Evolutionary conservation across 64 coral and sea anemone genomes (phyloP), one percentile per base, ranked within the genome.

Genomic region (Actinia equina): DNA sequence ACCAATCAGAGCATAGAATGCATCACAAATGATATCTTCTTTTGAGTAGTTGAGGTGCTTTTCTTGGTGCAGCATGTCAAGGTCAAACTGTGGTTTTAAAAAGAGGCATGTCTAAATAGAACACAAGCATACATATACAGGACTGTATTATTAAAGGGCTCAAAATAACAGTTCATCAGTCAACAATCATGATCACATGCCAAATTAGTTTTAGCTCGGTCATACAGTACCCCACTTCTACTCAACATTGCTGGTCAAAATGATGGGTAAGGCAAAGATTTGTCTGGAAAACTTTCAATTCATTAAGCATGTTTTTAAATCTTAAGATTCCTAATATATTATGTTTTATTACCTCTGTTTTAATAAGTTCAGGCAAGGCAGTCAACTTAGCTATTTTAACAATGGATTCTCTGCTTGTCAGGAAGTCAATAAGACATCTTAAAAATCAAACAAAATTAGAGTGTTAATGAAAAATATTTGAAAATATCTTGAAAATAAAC

Each of bases 1-100:
- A 59, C 87, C 95, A 87, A 98, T 86, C 61, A 98, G 89, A 45
- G 95, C 90, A 83, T 94, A 87, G 22, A 98, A 98, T n/a, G 92
- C 87, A 79, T 98, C 95, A 86, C 86, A 91, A 74, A 98, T 92
- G 17, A 98, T 71, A 88, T 98, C 95, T 82, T 98, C 92, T 53
- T 79, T 92, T 54, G 77, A 83, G 11, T 86, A 70, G 23, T 54
- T 52, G 6, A 89, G 60, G 84, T 98, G 87, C 37, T 94, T 98
- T 85, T 94, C 93, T 88, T 94, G 88, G 54, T 92, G 54, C 9
- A 94, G 44, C 46, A 79, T 87, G 11, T 94, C 87, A 44, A 98
- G 81, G 51, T 98, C 89, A 89, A 94, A 86, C 95, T 98, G 30
- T 37, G 1, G 30, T 37, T 37, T 37, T 37, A 1, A 37, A 37